A percentile compares a stretch with the other conserved stretches of the same genome.
These are phyloP conservation scores for Antechinus flavipes DNA, from an alignment of 2,113 vertebrate species.

Conservation along the genomic window DNA sequence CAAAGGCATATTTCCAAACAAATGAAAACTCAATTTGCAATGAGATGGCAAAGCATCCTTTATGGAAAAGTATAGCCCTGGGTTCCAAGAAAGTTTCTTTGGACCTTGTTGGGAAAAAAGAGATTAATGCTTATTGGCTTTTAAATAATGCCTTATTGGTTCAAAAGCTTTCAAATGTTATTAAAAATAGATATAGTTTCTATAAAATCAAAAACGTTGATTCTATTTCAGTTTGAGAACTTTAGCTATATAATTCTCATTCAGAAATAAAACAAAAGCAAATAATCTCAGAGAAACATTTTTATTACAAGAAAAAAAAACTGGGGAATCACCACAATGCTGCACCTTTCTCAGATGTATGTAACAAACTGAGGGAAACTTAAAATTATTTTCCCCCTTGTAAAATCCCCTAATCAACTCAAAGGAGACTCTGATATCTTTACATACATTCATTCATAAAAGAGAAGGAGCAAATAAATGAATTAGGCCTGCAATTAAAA, in stretches of 20 bases:
- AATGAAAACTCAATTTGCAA: conserved; percentile 48
- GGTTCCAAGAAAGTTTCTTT: neutral
- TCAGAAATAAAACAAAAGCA: neutral
- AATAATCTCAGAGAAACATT: neutral
- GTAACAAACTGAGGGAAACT: neutral
- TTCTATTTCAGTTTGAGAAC: conserved; percentile 17
- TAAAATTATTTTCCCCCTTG: neutral
- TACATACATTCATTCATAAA: neutral
- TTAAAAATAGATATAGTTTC: conserved; percentile 33
- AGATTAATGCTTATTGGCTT: neutral
- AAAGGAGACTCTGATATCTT: neutral
- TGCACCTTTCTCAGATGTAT: neutral
- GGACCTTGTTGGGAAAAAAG: conserved; percentile 50
- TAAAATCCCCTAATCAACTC: fast-evolving
- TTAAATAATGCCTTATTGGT: conserved; percentile 17
- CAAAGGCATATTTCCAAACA: conserved; percentile 53
- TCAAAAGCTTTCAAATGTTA: conserved; percentile 49
- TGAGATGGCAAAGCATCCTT: conserved; percentile 42
- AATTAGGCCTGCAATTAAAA: neutral
- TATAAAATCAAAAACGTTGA: conserved; percentile 1
- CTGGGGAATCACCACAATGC: neutral
- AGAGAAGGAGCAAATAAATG: neutral
- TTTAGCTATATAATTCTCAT: neutral
- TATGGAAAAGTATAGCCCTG: conserved; percentile 19
- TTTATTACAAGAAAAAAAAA: neutral